Evolutionary conservation across 2,888 invertebrate genomes (phyloP).

Genomic region (Aporophyla lueneburgensis): DNA sequence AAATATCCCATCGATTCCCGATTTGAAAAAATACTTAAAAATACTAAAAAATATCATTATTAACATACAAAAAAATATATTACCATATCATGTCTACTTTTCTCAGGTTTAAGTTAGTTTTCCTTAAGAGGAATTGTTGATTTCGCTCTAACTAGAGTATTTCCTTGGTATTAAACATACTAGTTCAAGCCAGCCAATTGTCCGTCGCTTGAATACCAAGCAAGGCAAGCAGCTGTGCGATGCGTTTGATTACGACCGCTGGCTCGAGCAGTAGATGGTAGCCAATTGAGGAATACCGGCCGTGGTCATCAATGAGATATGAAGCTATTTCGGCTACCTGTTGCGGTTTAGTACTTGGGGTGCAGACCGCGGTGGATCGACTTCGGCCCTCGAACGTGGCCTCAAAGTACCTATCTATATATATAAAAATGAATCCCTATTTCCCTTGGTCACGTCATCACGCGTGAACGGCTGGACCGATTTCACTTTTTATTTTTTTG

Average conservation of each 20-base stretch:
- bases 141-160: neutral
- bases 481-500: no score
- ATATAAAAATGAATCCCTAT: no score
- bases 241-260: conserved; percentile 72
- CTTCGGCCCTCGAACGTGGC: no score
- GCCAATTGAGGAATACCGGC: conserved; percentile 63
- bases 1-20: no score
- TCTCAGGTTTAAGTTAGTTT: no score
- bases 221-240: conserved; percentile 53
- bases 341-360: conserved; percentile 25
- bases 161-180: neutral
- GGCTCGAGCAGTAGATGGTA: conserved; percentile 45
- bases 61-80: no score
- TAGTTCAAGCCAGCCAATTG: conserved; percentile 44
- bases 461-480: no score
- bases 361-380: neutral
- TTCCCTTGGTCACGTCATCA: no score
- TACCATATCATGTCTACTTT: no score
- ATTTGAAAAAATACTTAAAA: no score
- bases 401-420: neutral
- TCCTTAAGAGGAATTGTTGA: neutral
- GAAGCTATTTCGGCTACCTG: conserved; percentile 50
- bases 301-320: conserved; percentile 45
- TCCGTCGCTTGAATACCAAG: conserved; percentile 45
- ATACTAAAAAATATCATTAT: no score